phyloP scores from a whole-genome alignment of 2,797 vertebrate genomes.

The Premnoplex brunnescens region DNA sequence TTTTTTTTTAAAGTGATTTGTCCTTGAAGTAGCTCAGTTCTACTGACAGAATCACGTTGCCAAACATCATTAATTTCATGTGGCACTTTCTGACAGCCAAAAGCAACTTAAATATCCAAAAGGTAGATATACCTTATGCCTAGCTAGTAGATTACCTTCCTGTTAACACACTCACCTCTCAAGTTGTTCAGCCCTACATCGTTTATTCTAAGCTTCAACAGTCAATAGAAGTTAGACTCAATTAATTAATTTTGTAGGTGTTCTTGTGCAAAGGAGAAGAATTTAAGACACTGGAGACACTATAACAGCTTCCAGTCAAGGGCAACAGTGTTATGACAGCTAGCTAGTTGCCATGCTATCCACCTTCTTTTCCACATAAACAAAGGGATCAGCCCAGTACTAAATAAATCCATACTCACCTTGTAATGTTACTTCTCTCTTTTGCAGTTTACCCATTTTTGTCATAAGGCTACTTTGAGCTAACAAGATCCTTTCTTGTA shows the following conservation, averaged over 20 bases:
- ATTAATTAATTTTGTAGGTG: background rate
- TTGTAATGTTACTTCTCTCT: background rate
- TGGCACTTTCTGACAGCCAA: background rate
- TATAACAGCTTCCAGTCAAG: background rate
- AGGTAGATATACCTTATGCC: background rate
- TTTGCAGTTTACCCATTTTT: background rate
- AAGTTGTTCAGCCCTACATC: accelerated
- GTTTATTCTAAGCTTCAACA: background rate
- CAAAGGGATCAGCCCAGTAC: background rate
- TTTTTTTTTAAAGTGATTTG: background rate
- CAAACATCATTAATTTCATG: background rate
- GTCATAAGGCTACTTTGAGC: background rate
- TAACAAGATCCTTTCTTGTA: background rate
- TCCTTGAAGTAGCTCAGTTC: background rate
- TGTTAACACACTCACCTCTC: background rate
- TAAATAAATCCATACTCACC: background rate
- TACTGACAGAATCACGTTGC: background rate
- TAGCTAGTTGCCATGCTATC: background rate
- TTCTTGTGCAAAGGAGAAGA: background rate
- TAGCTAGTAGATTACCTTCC: background rate
- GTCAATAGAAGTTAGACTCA: background rate
- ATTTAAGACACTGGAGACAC: background rate
- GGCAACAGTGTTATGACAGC: background rate
- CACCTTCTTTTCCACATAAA: background rate
- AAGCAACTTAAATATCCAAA: background rate